phyloP scores from a whole-genome alignment of 2,797 vertebrate genomes.

The Aphelocoma californica region DNA sequence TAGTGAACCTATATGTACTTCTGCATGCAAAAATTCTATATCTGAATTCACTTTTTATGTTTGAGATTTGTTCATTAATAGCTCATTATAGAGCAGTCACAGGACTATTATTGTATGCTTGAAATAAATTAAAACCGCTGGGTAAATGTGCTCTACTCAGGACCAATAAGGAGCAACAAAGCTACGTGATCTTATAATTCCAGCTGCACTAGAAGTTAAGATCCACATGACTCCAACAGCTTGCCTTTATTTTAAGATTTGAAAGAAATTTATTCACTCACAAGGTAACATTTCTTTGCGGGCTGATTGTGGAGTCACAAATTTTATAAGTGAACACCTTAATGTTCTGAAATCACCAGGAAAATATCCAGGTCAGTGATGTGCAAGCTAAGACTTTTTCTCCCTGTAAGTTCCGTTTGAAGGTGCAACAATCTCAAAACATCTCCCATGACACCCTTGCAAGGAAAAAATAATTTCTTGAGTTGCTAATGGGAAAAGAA shows the following conservation, averaged over 20 bases:
- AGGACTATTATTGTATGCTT: neutral
- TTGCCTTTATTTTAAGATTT: conserved; percentile 58
- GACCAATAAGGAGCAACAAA: neutral
- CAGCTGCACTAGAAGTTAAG: neutral
- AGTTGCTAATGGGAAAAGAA: neutral
- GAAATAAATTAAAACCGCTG: conserved; percentile 17
- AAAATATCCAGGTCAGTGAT: conserved; percentile 41
- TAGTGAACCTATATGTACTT: neutral
- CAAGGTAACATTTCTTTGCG: conserved; percentile 15
- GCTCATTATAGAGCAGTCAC: neutral
- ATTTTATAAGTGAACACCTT: conserved; percentile 31
- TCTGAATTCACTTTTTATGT: neutral
- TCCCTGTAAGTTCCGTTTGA: conserved; percentile 34
- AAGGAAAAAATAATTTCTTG: neutral
- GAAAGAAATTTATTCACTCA: conserved; percentile 30
- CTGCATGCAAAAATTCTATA: neutral
- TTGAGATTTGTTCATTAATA: conserved; percentile 7
- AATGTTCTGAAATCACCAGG: conserved; percentile 19
- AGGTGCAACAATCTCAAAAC: conserved; percentile 18
- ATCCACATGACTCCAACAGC: neutral
- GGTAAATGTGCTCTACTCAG: neutral
- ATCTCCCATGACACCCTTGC: neutral
- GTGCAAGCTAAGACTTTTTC: conserved; percentile 8
- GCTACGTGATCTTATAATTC: neutral
- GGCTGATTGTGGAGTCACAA: neutral